Evolutionary conservation across 2,888 invertebrate genomes (phyloP).

Genomic region (Pollenia labialis): DNA sequence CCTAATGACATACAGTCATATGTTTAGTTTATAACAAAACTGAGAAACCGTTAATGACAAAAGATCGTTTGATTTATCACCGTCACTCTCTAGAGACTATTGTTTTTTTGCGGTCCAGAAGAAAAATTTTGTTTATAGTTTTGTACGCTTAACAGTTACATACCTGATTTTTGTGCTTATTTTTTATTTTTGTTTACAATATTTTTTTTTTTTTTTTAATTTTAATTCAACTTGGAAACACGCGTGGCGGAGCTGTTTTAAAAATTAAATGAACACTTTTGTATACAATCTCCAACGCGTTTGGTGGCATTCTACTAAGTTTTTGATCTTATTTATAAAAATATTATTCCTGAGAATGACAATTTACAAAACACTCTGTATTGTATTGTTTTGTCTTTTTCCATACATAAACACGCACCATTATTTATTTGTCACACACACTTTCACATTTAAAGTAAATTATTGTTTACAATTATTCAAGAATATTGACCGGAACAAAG

Average conservation of each 20-base stretch:
- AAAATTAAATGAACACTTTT: constrained; percentile 48
- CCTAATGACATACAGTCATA: neutral
- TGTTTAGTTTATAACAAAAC: no score
- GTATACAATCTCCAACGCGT: constrained; percentile 66
- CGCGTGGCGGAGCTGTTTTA: constrained; percentile 53
- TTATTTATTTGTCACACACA: constrained; percentile 31
- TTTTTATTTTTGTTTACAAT: constrained; percentile 44
- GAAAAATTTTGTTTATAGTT: neutral
- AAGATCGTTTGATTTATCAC: constrained; percentile 23
- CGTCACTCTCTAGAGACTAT: constrained; percentile 9
- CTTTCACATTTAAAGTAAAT: constrained; percentile 9
- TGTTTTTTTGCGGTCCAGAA: constrained; percentile 1
- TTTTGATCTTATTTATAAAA: constrained; percentile 60
- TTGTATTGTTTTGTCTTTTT: constrained; percentile 6
- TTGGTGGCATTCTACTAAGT: constrained; percentile 43
- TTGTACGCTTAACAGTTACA: constrained; percentile 21
- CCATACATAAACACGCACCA: constrained; percentile 16
- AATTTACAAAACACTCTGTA: constrained; percentile 8
- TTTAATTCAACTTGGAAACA: constrained; percentile 27
- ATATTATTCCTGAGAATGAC: constrained; percentile 7
- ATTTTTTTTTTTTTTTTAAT: constrained; percentile 40
- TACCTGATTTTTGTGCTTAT: constrained; percentile 37
- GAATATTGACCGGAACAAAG: constrained; percentile 69
- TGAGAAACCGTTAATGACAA: neutral
- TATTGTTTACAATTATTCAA: neutral